These are phyloP conservation scores for Trachelus tabidus DNA, from an alignment of 2,888 invertebrate genomes.

Conservation along the genomic window DNA sequence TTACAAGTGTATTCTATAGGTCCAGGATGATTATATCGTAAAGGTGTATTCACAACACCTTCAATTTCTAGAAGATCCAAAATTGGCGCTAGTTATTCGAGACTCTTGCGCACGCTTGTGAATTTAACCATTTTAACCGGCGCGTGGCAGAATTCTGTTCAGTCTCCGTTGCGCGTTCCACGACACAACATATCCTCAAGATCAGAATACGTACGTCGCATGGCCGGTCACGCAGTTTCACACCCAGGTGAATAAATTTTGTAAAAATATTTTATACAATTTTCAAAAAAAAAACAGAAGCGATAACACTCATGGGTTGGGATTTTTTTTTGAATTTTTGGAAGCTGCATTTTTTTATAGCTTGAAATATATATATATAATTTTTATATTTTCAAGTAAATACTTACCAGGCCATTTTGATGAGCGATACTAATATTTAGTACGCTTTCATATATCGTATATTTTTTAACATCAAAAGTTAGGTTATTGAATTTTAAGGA, in stretches of 20 bases:
- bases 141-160: constrained; percentile 40
- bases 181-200: constrained; percentile 24
- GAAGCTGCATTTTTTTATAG: neutral
- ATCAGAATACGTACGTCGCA: neutral
- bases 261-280: neutral
- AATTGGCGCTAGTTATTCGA: constrained; percentile 22
- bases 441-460: neutral
- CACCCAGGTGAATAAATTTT: neutral
- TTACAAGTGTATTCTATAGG: neutral
- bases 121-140: constrained; percentile 42
- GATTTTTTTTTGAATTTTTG: neutral
- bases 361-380: neutral
- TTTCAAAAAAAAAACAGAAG: too few species aligned
- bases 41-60: neutral
- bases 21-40: neutral
- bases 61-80: neutral
- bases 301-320: neutral
- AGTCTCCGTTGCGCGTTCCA: constrained; percentile 47
- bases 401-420: neutral
- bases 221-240: neutral
- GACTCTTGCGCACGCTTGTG: constrained; percentile 44
- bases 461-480: neutral
- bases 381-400: neutral
- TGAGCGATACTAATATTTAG: neutral
- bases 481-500: neutral